phyloP scores from a whole-genome alignment of 2,888 invertebrate species.

The Leucoma salicis region DNA sequence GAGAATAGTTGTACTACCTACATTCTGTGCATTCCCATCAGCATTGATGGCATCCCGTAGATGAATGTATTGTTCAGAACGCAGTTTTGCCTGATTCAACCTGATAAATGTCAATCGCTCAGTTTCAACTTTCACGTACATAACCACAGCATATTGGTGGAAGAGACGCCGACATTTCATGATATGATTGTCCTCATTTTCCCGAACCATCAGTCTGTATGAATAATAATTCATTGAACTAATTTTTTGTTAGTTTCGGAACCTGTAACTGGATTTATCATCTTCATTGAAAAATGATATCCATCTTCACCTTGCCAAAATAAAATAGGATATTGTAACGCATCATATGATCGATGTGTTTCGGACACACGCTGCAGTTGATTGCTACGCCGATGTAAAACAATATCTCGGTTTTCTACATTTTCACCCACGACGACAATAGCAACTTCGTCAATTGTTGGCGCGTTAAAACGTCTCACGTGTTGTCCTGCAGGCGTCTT shows the following conservation, averaged over 20 bases:
- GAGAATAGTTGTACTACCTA: constrained; percentile 34
- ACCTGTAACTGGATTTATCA: constrained; percentile 25
- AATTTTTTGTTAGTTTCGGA: constrained; percentile 16
- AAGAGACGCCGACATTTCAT: constrained; percentile 17
- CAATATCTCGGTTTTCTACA: constrained; percentile 36
- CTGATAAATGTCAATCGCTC: constrained; percentile 25
- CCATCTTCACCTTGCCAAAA: constrained; percentile 34
- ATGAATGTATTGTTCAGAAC: constrained; percentile 34
- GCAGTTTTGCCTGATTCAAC: constrained; percentile 13
- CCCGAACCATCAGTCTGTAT: constrained; percentile 24
- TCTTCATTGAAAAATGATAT: constrained; percentile 26
- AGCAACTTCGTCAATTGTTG: constrained; percentile 1
- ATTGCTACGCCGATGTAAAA: constrained; percentile 40
- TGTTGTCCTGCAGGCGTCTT: constrained; percentile 35
- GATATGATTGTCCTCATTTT: constrained; percentile 13
- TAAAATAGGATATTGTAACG: constrained; percentile 19
- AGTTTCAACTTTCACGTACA: constrained; percentile 20
- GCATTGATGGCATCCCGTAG: constrained; percentile 31
- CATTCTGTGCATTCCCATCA: constrained; percentile 25
- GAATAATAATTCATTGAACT: constrained; percentile 10
- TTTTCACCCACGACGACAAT: constrained; percentile 29
- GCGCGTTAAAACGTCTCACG: constrained; percentile 33
- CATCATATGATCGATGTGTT: constrained; percentile 18
- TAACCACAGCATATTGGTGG: constrained; percentile 21
- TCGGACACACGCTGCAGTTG: constrained; percentile 22